Conservation (phyloP, 2,888 invertebrate genomes). For the Lepas anatifera region DNA sequence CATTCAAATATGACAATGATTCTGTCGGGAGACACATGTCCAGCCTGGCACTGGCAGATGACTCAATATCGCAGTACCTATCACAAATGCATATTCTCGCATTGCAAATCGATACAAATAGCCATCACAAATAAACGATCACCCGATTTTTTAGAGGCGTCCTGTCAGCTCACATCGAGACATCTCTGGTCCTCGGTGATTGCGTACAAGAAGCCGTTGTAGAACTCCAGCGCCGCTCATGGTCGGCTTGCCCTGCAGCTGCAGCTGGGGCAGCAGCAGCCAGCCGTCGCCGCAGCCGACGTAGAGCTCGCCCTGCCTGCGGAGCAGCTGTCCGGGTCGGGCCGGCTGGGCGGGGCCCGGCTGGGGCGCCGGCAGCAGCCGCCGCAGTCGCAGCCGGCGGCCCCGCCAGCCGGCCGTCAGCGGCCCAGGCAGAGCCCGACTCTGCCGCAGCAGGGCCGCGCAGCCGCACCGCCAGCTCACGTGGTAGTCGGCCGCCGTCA, state of each 20-base stretch:
- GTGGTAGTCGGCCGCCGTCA: slow-evolving; percentile 15
- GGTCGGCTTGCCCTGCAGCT: slow-evolving; percentile 38
- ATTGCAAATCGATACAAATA: too few species aligned
- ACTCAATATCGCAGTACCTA: too few species aligned
- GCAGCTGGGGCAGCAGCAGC: slow-evolving; percentile 19
- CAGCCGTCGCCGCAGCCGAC: slow-evolving; percentile 22
- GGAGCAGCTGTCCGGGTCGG: slow-evolving; percentile 19
- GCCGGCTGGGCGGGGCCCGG: not conserved
- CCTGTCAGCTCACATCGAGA: too few species aligned
- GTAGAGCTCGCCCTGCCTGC: slow-evolving; percentile 15
- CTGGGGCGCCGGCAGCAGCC: not conserved
- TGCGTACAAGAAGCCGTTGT: slow-evolving; percentile 54
- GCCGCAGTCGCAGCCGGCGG: slow-evolving; percentile 16
- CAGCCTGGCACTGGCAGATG: too few species aligned
- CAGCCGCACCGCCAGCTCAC: slow-evolving; percentile 17
- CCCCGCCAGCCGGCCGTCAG: slow-evolving; percentile 14
- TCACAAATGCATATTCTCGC: too few species aligned
- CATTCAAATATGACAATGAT: too few species aligned
- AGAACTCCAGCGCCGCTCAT: slow-evolving; percentile 71
- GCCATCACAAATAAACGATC: too few species aligned
- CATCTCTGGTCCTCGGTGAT: slow-evolving; percentile 14
- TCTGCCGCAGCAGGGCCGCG: slow-evolving; percentile 11
- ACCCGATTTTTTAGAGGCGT: too few species aligned
- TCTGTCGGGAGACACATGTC: too few species aligned
- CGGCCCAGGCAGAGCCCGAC: slow-evolving; percentile 16